A percentile compares a stretch with the other conserved stretches of the same genome.
Evolutionary conservation across 2,113 vertebrate species (phyloP).

Genomic region (Pogona vitticeps): DNA sequence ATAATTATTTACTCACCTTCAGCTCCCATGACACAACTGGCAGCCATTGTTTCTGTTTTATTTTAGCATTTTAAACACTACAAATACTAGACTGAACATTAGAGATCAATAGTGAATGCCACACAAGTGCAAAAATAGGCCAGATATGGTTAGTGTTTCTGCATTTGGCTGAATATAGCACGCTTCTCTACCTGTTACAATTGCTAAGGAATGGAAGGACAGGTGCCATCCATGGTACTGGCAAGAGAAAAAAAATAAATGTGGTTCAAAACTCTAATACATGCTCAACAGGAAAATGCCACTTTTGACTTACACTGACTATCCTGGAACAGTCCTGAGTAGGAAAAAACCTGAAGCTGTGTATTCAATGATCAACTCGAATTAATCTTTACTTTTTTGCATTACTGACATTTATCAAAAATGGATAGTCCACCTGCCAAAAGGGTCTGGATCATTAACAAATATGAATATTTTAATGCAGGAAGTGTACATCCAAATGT

Average conservation of each 20-base stretch:
- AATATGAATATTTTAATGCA: not conserved
- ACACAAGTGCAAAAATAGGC: too few species aligned
- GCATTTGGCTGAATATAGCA: too few species aligned
- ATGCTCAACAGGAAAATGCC: not conserved
- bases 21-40: too few species aligned
- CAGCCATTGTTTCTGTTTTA: too few species aligned
- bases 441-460: not conserved
- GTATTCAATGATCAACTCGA: not conserved
- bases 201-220: not conserved
- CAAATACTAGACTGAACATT: too few species aligned
- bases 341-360: not conserved
- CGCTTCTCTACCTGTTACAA: not conserved
- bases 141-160: too few species aligned
- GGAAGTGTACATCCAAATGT: not conserved
- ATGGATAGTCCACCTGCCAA: not conserved
- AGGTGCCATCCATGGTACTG: not conserved
- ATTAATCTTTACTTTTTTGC: not conserved
- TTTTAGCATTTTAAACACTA: too few species aligned
- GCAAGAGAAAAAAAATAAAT: not conserved
- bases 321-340: not conserved
- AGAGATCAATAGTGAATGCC: too few species aligned
- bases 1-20: too few species aligned
- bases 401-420: not conserved
- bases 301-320: not conserved
- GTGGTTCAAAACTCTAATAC: not conserved